These are phyloP conservation scores for Ostrea edulis DNA, from an alignment of 1,140 invertebrate genomes.

Conservation along the genomic window DNA sequence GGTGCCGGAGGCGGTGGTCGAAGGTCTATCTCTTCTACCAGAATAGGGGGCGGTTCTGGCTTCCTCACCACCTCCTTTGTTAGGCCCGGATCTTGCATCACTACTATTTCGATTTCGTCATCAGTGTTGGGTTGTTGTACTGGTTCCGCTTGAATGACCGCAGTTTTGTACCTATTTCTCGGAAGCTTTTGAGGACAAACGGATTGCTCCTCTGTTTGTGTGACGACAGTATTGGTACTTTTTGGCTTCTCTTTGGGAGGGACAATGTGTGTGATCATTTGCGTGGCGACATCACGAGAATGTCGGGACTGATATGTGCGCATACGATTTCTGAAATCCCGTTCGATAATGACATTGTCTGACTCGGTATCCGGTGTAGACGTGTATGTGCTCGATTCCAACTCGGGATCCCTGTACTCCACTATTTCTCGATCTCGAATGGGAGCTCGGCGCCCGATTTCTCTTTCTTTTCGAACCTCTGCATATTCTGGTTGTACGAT, in stretches of 20 bases:
- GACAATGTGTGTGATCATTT: slow-evolving; percentile 2
- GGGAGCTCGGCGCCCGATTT: background rate
- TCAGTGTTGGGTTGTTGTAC: background rate
- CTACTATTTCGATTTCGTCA: slow-evolving; percentile 26
- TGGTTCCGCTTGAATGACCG: background rate
- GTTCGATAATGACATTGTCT: background rate
- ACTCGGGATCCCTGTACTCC: background rate
- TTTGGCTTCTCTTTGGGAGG: background rate
- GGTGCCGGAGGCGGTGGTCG: background rate
- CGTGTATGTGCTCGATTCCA: background rate
- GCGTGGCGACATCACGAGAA: background rate
- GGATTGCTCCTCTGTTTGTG: background rate
- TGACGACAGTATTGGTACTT: background rate
- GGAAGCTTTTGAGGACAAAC: background rate
- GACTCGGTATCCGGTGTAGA: background rate
- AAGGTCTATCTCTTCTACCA: slow-evolving; percentile 26
- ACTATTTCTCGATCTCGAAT: background rate
- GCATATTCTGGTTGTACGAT: background rate
- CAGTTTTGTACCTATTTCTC: slow-evolving; percentile 19
- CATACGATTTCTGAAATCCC: background rate
- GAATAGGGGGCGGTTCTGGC: background rate
- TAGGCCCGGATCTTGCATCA: slow-evolving; percentile 10
- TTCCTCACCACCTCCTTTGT: slow-evolving; percentile 6
- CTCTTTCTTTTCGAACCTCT: background rate
- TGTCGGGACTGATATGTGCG: background rate